Conservation (phyloP, 2,113 vertebrate genomes). For the Zosterops borbonicus region DNA sequence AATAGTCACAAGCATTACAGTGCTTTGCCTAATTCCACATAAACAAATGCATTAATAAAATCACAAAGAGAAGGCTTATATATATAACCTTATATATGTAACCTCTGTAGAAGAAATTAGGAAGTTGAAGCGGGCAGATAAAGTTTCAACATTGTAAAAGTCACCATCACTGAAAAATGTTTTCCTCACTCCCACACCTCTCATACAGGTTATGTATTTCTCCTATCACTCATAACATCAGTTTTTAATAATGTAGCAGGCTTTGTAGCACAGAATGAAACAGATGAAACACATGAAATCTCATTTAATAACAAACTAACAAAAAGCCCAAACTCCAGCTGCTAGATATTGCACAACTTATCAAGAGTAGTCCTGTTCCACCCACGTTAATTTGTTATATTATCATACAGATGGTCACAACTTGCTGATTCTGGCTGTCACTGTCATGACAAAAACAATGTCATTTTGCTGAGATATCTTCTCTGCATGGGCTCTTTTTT, state of each 20-base stretch:
- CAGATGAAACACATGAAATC: neutral
- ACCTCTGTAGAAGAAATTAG: neutral
- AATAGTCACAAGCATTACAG: fast-evolving
- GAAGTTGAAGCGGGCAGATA: neutral
- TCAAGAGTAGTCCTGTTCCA: neutral
- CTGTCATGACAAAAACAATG: neutral
- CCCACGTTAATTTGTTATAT: neutral
- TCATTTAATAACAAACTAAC: neutral
- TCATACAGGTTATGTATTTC: neutral
- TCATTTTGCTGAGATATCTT: neutral
- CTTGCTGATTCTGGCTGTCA: neutral
- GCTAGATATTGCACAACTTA: neutral
- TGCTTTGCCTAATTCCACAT: neutral
- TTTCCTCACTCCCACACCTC: fast-evolving
- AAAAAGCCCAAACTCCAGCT: neutral
- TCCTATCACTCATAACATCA: neutral
- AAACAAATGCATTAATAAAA: neutral
- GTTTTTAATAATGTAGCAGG: neutral
- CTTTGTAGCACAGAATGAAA: neutral
- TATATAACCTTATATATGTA: neutral
- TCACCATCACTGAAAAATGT: neutral
- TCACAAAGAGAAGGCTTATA: neutral
- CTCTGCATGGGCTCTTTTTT: neutral
- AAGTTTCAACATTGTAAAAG: neutral
- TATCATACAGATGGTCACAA: neutral